phyloP scores from a whole-genome alignment of 2,888 invertebrate species.

The Drosophila macrospina region DNA sequence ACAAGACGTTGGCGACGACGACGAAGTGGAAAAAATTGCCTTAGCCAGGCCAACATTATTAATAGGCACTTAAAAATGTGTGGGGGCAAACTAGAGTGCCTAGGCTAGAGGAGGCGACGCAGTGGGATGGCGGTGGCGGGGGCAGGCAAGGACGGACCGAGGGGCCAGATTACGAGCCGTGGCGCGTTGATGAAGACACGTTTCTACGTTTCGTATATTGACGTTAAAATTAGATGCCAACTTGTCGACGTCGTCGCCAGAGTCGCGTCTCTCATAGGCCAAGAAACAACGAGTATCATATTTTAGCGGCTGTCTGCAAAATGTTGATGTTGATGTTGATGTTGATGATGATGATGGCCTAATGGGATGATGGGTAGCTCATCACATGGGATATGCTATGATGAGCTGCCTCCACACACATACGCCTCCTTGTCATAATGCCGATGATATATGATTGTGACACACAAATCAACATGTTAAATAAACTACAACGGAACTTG shows the following conservation, averaged over 20 bases:
- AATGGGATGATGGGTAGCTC: constrained; percentile 28
- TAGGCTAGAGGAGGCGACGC: neutral
- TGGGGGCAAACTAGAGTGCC: constrained; percentile 38
- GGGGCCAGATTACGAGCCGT: constrained; percentile 62
- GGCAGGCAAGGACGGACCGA: constrained; percentile 20
- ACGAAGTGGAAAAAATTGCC: constrained; percentile 46
- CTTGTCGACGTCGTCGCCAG: constrained; percentile 63
- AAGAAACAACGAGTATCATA: constrained; percentile 74
- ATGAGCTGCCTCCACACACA: constrained; percentile 20
- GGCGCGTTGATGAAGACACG: constrained; percentile 74
- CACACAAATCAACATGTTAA: constrained; percentile 69
- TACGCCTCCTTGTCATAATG: constrained; percentile 54
- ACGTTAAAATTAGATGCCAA: constrained; percentile 79
- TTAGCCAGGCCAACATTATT: constrained; percentile 69
- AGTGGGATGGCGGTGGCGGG: no score
- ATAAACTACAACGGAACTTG: constrained; percentile 38
- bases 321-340: constrained; percentile 47
- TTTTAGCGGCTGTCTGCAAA: constrained; percentile 64
- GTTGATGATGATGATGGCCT: constrained; percentile 39
- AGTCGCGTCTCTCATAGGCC: constrained; percentile 20
- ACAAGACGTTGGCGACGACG: constrained; percentile 26
- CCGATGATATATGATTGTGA: constrained; percentile 69
- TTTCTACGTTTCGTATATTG: constrained; percentile 78
- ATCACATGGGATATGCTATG: constrained; percentile 25
- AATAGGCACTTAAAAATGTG: constrained; percentile 74